Percentiles rank a stretch among this genome's conserved stretches.
phyloP scores from a whole-genome alignment of 2,113 vertebrate species.

The Megatriorchis doriae region DNA sequence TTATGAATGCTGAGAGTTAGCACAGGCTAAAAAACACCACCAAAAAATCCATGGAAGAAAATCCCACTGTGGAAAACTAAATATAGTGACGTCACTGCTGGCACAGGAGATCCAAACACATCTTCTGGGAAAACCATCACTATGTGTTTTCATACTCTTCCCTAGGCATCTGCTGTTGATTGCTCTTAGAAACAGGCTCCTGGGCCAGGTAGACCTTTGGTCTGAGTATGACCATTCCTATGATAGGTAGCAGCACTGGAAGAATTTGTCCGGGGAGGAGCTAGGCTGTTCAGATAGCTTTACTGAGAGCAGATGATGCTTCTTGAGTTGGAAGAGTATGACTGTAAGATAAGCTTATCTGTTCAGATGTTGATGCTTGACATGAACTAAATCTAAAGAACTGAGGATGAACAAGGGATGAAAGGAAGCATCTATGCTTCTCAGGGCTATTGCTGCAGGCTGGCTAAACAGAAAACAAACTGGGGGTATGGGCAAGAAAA shows the following conservation, averaged over 20 bases:
- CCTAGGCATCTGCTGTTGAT: background rate
- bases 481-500: background rate
- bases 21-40: background rate
- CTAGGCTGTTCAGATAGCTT: background rate
- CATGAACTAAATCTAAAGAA: background rate
- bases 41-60: background rate
- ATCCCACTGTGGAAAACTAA: background rate
- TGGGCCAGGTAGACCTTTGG: background rate
- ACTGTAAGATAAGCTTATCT: background rate
- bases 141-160: background rate
- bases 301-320: background rate
- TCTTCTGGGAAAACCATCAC: background rate
- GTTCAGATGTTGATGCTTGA: background rate
- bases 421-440: background rate
- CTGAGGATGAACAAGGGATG: background rate
- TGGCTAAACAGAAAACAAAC: background rate
- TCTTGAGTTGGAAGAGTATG: background rate
- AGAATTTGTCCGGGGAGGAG: background rate
- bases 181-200: background rate
- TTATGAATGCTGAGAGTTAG: background rate
- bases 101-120: background rate
- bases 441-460: background rate
- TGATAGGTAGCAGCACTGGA: accelerated
- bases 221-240: background rate
- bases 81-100: background rate